Base-by-base conservation (phyloP, 2,888 invertebrate species). In the Nineta flava region DNA sequence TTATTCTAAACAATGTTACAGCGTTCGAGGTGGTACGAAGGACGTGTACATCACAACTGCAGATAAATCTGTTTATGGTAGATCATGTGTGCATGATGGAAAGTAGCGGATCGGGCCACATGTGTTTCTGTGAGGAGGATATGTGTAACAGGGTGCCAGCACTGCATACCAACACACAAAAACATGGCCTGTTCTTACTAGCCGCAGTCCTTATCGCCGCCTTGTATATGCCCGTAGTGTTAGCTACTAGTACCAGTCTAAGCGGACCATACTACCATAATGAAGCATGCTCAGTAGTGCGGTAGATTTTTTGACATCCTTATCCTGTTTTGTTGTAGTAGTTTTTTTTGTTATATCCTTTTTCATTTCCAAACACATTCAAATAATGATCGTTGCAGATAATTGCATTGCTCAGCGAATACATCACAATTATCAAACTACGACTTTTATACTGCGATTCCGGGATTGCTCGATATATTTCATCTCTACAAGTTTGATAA, bases 81-180 rank as follows among this genome's bases (percentile, higher is more conserved):
- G 93, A 93, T 73, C 93, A 93, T 77, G 93, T 93, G 75, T 93
- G 93, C 83, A 93, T 93, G 92, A 87, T 88, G 84, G 93, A 93
- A 84, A 90, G 92, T 81, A 88, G 88, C 77, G 91, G 92, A 75
- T 90, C 84, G 68, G 93, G 93, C 73, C 91, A 91, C 81, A 93
- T 93, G 92, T 93, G 92, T 77, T 93, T 93, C 81, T 93, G 93
- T 77, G 92, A 93, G 77, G 91, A 91, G 76, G 91, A 93, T 75
- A 87, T 87, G 84, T 93, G 93, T 77, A 93, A 93, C 71, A 68
- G 68, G 60, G 74, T 69, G 55, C 55, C 62, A 41, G 48, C 48
- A 48, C 48, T 48, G 48, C 48, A 48, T 42, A 16, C 47, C 19
- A 31, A 21, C 32, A 31, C 48, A 42, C 48, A 43, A 9, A 17